Conservation (phyloP, 2,113 vertebrate genomes). For the Heliornis fulica region DNA sequence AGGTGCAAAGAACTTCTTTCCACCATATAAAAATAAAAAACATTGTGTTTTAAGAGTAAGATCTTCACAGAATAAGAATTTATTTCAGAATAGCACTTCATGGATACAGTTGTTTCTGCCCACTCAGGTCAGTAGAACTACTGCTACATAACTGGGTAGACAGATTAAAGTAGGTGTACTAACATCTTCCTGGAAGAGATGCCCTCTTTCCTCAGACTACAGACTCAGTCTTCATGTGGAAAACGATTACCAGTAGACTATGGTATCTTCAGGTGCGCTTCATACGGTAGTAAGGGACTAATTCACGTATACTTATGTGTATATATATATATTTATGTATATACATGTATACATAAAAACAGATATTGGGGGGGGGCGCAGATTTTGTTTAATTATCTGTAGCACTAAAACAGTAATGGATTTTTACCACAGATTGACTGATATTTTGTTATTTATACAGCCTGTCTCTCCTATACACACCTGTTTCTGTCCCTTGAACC, state of each 20-base stretch:
- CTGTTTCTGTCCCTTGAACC: background rate
- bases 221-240: background rate
- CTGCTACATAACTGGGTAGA: fast-evolving
- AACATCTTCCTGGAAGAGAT: background rate
- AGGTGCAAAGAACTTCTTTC: background rate
- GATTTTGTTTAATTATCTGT: background rate
- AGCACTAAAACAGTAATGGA: background rate
- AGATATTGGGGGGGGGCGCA: fast-evolving
- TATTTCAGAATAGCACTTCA: background rate
- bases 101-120: background rate
- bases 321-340: background rate
- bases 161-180: background rate
- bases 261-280: background rate
- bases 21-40: background rate
- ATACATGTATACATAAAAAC: too few relatives aligned
- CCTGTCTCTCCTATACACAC: background rate
- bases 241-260: background rate
- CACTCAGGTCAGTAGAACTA: background rate
- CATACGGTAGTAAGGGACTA: background rate
- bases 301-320: fast-evolving
- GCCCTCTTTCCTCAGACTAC: background rate
- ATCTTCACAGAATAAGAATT: background rate
- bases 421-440: background rate
- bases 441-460: background rate
- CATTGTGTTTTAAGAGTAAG: background rate